Conservation (phyloP, 2,797 vertebrate species). For the Babyrousa celebensis region DNA sequence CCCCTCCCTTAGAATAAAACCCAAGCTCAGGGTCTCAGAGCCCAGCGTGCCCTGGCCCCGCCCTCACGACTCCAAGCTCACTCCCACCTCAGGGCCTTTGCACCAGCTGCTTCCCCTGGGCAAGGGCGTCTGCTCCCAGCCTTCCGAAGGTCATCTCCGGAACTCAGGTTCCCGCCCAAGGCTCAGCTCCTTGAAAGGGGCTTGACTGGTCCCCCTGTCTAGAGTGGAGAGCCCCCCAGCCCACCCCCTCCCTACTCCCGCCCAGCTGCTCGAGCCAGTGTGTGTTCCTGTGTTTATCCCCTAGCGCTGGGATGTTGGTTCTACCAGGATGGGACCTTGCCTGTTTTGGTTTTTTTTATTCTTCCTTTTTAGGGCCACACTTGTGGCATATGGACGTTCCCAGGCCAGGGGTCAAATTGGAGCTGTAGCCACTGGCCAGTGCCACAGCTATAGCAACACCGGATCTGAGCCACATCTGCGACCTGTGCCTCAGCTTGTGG, state of each 20-base stretch:
- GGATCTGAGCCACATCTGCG: too few species aligned
- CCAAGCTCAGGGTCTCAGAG: neutral
- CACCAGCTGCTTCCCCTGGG: neutral
- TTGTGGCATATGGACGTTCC: too few species aligned
- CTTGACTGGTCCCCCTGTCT: neutral
- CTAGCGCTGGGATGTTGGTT: neutral
- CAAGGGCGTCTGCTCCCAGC: neutral
- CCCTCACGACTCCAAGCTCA: neutral
- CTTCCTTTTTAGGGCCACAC: too few species aligned
- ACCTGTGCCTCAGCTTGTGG: too few species aligned
- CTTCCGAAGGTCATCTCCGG: neutral
- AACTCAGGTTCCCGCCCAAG: neutral
- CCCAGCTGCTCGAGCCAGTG: neutral
- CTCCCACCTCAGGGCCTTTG: neutral
- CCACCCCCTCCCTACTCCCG: too few species aligned
- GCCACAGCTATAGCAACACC: too few species aligned
- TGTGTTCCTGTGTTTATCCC: neutral
- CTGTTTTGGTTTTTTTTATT: neutral
- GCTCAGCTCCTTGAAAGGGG: neutral
- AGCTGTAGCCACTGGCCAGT: too few species aligned
- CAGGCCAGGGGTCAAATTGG: too few species aligned
- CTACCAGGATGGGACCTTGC: too few species aligned
- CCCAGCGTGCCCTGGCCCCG: fast-evolving
- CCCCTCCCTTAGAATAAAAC: neutral
- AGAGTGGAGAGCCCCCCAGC: too few species aligned